A percentile compares a stretch with the other conserved stretches of the same genome.
phyloP scores from a whole-genome alignment of 2,113 vertebrate genomes.

The Antennarius striatus region DNA sequence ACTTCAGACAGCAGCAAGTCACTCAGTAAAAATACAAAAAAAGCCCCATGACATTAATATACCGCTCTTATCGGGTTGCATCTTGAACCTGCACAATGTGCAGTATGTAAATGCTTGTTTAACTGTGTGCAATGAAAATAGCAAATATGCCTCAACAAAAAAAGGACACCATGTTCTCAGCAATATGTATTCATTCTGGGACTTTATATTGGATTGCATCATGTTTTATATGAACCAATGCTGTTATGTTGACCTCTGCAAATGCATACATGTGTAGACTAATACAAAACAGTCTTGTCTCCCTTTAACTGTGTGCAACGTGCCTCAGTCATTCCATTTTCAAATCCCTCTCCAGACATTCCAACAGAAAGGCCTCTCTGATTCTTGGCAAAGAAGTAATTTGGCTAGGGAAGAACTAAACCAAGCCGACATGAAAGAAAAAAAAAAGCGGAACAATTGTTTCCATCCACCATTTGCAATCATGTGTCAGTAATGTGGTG shows the following conservation, averaged over 20 bases:
- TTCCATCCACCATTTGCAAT: constrained; percentile 78
- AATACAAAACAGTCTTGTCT: constrained; percentile 13
- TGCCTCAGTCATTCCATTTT: constrained; percentile 24
- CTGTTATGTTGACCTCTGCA: not conserved
- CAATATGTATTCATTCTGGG: not conserved
- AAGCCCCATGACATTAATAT: constrained; percentile 48
- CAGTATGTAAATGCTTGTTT: not conserved
- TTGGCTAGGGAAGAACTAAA: constrained; percentile 13
- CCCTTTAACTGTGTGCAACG: constrained; percentile 13
- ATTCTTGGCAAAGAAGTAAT: constrained; percentile 45
- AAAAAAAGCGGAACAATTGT: constrained; percentile 61
- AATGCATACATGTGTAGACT: constrained; percentile 10
- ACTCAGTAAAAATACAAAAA: constrained; percentile 68
- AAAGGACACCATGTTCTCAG: not conserved
- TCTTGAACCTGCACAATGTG: not conserved
- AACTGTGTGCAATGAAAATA: not conserved
- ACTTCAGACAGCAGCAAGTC: constrained; percentile 73
- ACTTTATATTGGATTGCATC: not conserved
- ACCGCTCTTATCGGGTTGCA: constrained; percentile 33
- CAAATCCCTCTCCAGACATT: constrained; percentile 39
- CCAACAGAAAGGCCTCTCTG: constrained; percentile 49
- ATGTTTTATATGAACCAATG: not conserved
- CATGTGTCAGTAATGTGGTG: constrained; percentile 77
- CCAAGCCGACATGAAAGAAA: constrained; percentile 59
- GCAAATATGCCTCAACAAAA: constrained; percentile 11